Conservation (phyloP, 2,113 vertebrate species). For the Planiliza haematocheilus region DNA sequence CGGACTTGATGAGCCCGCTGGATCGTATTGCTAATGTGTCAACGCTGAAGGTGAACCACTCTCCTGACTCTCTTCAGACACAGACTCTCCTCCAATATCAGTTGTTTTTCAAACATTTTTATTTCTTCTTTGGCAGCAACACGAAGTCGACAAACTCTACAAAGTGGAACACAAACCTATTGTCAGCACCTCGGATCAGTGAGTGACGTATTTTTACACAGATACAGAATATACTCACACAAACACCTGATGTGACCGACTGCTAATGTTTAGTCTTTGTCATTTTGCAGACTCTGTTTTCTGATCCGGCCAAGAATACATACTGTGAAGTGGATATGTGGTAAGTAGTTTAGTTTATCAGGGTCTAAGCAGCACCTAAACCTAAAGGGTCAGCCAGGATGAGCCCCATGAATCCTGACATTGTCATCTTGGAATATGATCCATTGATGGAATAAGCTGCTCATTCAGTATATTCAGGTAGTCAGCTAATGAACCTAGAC, state of each 20-base stretch:
- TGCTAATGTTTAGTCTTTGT: constrained; percentile 19
- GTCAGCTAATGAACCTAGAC: no score
- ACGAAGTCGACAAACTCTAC: constrained; percentile 97
- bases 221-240: neutral
- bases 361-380: no score
- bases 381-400: no score
- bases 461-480: no score
- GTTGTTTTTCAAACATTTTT: no score
- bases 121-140: constrained; percentile 85
- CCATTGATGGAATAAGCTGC: no score
- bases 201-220: constrained; percentile 69
- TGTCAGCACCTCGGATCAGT: constrained; percentile 90
- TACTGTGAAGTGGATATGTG: constrained; percentile 90
- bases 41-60: constrained; percentile 89
- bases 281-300: constrained; percentile 90
- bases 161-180: constrained; percentile 90
- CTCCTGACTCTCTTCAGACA: neutral
- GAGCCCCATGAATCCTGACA: no score
- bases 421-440: no score
- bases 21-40: constrained; percentile 96
- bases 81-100: neutral
- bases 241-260: neutral
- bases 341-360: constrained; percentile 76
- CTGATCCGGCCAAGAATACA: constrained; percentile 91
- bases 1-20: constrained; percentile 95